Percentiles rank a stretch among this genome's conserved stretches.
These are phyloP conservation scores for Hypolimnas misippus DNA, from an alignment of 2,888 invertebrate genomes.

Conservation along the genomic window DNA sequence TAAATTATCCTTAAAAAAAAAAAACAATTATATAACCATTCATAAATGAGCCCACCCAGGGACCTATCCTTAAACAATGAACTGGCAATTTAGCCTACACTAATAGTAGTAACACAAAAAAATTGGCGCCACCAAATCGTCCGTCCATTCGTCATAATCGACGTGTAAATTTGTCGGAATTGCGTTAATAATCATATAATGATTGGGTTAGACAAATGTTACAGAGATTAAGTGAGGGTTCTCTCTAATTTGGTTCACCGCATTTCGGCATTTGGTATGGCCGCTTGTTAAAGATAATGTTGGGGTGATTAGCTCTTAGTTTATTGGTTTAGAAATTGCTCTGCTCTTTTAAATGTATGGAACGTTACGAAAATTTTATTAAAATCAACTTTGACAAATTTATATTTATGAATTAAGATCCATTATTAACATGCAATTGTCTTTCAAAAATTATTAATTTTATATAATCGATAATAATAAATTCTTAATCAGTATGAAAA, in stretches of 20 bases:
- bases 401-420: too few relatives aligned
- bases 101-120: slow-evolving; percentile 31
- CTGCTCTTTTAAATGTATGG: neutral
- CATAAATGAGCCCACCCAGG: slow-evolving; percentile 38
- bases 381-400: too few relatives aligned
- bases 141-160: slow-evolving; percentile 30
- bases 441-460: too few relatives aligned
- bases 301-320: too few relatives aligned
- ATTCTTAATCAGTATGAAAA: too few relatives aligned
- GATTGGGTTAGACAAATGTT: slow-evolving; percentile 34
- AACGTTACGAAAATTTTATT: too few relatives aligned
- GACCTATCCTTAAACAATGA: slow-evolving; percentile 23
- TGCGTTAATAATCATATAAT: slow-evolving; percentile 38
- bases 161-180: slow-evolving; percentile 15
- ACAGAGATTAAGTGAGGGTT: slow-evolving; percentile 24
- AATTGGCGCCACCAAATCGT: slow-evolving; percentile 33
- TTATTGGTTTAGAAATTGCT: neutral
- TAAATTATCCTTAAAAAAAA: slow-evolving; percentile 5
- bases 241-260: slow-evolving; percentile 33
- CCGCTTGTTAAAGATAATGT: too few relatives aligned
- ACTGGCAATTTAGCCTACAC: neutral
- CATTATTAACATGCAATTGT: too few relatives aligned
- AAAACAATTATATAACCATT: slow-evolving; percentile 22
- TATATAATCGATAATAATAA: too few relatives aligned
- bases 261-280: slow-evolving; percentile 11